Conservation (phyloP, 1,140 invertebrate species). For the Geopemphigus sp. region DNA sequence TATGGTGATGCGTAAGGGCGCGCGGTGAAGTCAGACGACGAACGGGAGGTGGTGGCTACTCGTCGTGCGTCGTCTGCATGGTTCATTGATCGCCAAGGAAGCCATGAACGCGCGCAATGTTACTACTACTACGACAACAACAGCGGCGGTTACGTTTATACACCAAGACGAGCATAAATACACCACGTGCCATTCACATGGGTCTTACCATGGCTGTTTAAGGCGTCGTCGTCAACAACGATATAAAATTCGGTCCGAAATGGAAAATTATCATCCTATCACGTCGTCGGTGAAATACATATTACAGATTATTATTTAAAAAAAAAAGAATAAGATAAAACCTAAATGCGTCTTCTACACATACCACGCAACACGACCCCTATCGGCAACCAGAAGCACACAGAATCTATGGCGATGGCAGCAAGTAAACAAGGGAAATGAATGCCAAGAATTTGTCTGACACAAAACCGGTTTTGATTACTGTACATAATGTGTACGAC, state of each 20-base stretch:
- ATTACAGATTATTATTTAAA: background rate
- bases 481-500: slow-evolving; percentile 5
- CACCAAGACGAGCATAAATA: background rate
- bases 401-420: background rate
- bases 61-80: slow-evolving; percentile 25
- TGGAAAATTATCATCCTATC: too few relatives aligned
- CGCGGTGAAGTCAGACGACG: slow-evolving; percentile 4
- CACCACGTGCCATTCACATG: slow-evolving; percentile 48
- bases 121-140: background rate
- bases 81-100: slow-evolving; percentile 48
- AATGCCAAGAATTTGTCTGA: slow-evolving; percentile 48
- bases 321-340: background rate
- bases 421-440: slow-evolving; percentile 45
- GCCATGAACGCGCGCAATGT: slow-evolving; percentile 39
- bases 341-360: background rate
- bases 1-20: background rate
- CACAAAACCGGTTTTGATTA: slow-evolving; percentile 46
- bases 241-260: background rate
- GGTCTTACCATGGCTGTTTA: background rate
- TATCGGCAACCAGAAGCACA: background rate
- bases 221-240: background rate
- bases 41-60: background rate
- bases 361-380: background rate
- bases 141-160: slow-evolving; percentile 14
- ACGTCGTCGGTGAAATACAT: background rate